A percentile compares a stretch with the other conserved stretches of the same genome.
Conservation (phyloP, 2,888 invertebrate species). For the Ornithoptera alexandrae region DNA sequence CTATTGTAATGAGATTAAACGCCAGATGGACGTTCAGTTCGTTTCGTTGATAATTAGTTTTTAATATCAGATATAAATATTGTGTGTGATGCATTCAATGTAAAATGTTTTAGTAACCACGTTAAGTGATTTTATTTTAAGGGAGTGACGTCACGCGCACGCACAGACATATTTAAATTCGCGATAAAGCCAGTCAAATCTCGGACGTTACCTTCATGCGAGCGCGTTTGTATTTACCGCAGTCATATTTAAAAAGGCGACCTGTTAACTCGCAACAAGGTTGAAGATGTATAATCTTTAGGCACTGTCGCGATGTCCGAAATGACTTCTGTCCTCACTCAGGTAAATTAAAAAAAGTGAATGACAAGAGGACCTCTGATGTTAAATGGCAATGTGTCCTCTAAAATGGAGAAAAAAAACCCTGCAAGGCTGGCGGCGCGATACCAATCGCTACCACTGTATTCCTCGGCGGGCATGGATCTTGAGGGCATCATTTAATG, state of each 20-base stretch:
- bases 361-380: conserved; percentile 51
- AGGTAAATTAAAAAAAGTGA: conserved; percentile 48
- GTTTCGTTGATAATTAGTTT: neutral
- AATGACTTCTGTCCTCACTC: conserved; percentile 31
- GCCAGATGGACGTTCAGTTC: no score
- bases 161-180: conserved; percentile 20
- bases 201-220: conserved; percentile 26
- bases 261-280: conserved; percentile 24
- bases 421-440: conserved; percentile 52
- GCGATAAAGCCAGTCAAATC: conserved; percentile 27
- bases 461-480: conserved; percentile 31
- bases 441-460: conserved; percentile 40
- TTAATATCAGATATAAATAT: neutral
- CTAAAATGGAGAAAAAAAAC: conserved; percentile 57
- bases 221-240: conserved; percentile 26
- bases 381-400: conserved; percentile 63
- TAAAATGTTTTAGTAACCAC: conserved; percentile 13
- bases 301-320: conserved; percentile 29
- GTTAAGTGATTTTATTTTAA: conserved; percentile 20
- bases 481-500: neutral
- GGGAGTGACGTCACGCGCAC: conserved; percentile 20
- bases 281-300: conserved; percentile 29
- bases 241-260: conserved; percentile 28
- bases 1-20: no score
- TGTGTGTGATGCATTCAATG: neutral